A percentile compares a stretch with the other conserved stretches of the same genome.
Conservation (phyloP, 2,888 invertebrate genomes). For the Caenorhabditis sp. region DNA sequence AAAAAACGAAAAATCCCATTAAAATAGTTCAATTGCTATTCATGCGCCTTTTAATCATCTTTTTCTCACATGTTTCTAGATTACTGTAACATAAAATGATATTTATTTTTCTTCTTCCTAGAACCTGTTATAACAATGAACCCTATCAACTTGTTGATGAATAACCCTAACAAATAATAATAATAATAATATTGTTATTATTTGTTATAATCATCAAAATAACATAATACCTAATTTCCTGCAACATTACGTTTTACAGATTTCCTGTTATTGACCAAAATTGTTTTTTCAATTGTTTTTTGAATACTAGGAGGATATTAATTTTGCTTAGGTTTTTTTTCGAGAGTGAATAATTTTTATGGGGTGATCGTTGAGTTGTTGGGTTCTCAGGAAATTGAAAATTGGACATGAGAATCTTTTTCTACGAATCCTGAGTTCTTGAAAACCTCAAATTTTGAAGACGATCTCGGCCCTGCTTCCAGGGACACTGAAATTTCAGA, state of each 20-base stretch:
- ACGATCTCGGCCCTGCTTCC: too few relatives aligned
- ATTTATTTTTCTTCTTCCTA: background rate
- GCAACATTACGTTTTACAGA: conserved; percentile 1
- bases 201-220: background rate
- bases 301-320: too few relatives aligned
- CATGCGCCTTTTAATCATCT: background rate
- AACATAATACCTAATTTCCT: background rate
- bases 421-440: too few relatives aligned
- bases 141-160: background rate
- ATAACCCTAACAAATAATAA: background rate
- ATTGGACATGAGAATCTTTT: too few relatives aligned
- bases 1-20: background rate
- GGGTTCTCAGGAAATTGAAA: too few relatives aligned
- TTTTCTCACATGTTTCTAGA: background rate
- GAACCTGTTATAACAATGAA: background rate
- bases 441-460: too few relatives aligned
- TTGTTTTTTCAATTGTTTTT: too few relatives aligned
- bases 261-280: background rate
- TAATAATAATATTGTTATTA: background rate
- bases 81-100: background rate
- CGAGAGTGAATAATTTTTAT: too few relatives aligned
- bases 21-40: background rate
- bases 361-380: too few relatives aligned
- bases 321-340: too few relatives aligned
- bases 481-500: too few relatives aligned